A percentile compares a stretch with the other conserved stretches of the same genome.
Evolutionary conservation across 92 coral and sea anemone species (phyloP).

Genomic region (Meandrina meandrites): DNA sequence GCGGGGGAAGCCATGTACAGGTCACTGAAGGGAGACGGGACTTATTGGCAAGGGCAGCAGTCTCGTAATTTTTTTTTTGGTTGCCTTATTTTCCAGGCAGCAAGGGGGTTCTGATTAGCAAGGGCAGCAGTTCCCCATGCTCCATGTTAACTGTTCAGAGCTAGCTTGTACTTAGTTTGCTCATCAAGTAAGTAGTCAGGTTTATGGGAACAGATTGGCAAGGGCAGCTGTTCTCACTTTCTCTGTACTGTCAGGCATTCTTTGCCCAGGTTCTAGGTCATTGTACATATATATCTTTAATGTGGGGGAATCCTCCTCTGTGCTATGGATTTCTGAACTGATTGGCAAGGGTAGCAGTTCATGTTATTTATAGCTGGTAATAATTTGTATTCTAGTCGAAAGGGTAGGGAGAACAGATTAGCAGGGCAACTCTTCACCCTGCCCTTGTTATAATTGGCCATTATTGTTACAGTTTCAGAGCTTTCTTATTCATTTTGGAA

Average conservation of each 20-base stretch:
- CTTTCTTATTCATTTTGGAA: too few relatives aligned
- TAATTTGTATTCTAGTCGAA: too few relatives aligned
- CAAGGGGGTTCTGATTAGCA: slow-evolving; percentile 2
- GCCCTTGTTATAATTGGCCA: too few relatives aligned
- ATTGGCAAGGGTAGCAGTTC: too few relatives aligned
- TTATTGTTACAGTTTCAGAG: too few relatives aligned
- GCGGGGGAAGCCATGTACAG: slow-evolving; percentile 20
- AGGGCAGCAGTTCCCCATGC: slow-evolving; percentile 10
- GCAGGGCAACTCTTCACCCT: too few relatives aligned
- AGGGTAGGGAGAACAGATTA: too few relatives aligned
- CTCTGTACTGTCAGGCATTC: not conserved
- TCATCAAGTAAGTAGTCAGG: not conserved
- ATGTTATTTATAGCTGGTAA: too few relatives aligned
- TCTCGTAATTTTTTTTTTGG: not conserved
- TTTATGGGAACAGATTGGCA: not conserved
- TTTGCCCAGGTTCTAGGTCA: too few relatives aligned
- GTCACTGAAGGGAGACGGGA: not conserved
- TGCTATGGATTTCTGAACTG: not conserved
- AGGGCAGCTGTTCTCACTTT: slow-evolving; percentile 16
- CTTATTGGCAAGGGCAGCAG: slow-evolving; percentile 19
- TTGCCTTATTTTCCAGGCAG: not conserved
- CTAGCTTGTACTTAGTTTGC: too few relatives aligned
- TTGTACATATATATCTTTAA: too few relatives aligned
- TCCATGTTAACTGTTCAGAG: too few relatives aligned
- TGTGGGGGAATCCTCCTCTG: not conserved